phyloP scores from a whole-genome alignment of 2,888 invertebrate species.

The Leptopilina syphax region DNA sequence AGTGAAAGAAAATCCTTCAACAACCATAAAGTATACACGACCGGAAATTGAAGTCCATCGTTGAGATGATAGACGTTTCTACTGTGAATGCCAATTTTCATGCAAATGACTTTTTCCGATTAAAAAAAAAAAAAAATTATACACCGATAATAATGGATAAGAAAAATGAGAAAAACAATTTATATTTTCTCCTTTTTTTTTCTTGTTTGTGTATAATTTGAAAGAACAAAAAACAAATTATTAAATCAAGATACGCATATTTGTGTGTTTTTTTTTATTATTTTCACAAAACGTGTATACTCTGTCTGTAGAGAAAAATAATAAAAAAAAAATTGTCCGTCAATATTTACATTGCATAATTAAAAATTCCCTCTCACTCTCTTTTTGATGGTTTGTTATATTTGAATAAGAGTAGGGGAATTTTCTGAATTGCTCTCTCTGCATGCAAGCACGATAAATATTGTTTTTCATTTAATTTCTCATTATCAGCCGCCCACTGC shows the following conservation, averaged over 20 bases:
- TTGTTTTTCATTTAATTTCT: slow-evolving; percentile 43
- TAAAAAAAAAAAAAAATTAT: slow-evolving; percentile 28
- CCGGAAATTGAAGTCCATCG: slow-evolving; percentile 28
- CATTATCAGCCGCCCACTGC: slow-evolving; percentile 32
- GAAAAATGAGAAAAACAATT: slow-evolving; percentile 14
- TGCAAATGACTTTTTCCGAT: slow-evolving; percentile 18
- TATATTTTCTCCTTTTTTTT: background rate
- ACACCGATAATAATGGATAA: background rate
- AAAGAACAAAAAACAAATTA: background rate
- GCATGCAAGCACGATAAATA: slow-evolving; percentile 32
- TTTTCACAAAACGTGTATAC: background rate
- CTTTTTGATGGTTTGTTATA: slow-evolving; percentile 4
- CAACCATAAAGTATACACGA: background rate
- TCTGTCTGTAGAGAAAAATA: background rate
- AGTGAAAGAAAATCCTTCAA: slow-evolving; percentile 24
- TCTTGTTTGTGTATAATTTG: background rate
- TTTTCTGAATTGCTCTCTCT: slow-evolving; percentile 13
- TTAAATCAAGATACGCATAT: background rate
- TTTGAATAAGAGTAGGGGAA: background rate
- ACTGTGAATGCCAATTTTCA: slow-evolving; percentile 29
- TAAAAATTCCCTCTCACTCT: background rate
- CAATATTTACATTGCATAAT: slow-evolving; percentile 36
- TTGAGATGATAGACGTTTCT: slow-evolving; percentile 5
- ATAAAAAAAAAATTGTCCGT: background rate
- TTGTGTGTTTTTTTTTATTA: background rate